Evolutionary conservation across 2,888 invertebrate genomes (phyloP).

Genomic region (Sicus ferrugineus): DNA sequence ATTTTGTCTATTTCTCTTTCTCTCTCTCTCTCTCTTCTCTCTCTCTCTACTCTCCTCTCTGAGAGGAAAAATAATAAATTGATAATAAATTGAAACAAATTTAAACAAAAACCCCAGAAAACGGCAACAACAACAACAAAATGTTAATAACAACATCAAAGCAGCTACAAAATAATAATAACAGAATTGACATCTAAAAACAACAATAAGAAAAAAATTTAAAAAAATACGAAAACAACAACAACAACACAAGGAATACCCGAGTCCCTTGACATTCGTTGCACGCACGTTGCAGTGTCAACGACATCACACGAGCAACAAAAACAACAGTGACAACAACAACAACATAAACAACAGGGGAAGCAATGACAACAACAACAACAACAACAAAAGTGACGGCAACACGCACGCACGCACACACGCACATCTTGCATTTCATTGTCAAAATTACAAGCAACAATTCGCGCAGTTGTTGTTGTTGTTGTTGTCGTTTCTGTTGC

Average conservation of each 20-base stretch:
- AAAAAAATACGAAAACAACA: not conserved
- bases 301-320: not conserved
- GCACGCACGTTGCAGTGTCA: conserved; percentile 4
- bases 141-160: too few relatives aligned
- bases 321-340: not conserved
- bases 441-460: not conserved
- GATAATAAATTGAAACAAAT: not conserved
- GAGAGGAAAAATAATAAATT: not conserved
- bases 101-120: not conserved
- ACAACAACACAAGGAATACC: not conserved
- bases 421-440: not conserved
- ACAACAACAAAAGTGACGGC: not conserved
- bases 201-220: not conserved
- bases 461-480: not conserved
- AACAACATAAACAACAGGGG: not conserved
- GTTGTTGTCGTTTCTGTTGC: not conserved
- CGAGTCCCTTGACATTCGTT: not conserved
- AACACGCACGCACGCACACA: not conserved
- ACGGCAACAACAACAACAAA: too few relatives aligned
- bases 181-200: too few relatives aligned
- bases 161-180: too few relatives aligned
- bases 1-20: too few relatives aligned
- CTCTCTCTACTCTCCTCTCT: too few relatives aligned
- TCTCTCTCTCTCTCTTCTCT: too few relatives aligned
- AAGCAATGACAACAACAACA: not conserved